Evolutionary conservation across 2,113 vertebrate species (phyloP).

Genomic region (Myotis brandtii): DNA sequence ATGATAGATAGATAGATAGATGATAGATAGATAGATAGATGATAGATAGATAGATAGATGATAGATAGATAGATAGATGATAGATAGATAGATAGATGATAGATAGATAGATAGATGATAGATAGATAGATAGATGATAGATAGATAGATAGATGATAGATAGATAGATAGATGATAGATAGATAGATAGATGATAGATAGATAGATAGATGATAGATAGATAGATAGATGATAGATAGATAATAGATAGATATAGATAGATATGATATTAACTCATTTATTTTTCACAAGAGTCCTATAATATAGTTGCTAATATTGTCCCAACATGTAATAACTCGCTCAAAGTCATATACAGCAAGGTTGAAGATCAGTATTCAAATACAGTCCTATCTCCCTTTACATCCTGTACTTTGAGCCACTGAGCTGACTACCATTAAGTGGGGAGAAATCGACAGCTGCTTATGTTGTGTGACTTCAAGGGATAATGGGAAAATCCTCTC

Average conservation of each 20-base stretch:
- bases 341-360: background rate
- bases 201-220: no score
- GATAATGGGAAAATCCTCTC: constrained; percentile 25
- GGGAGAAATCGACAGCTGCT: constrained; percentile 35
- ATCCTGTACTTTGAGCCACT: background rate
- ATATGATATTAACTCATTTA: background rate
- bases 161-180: no score
- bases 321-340: background rate
- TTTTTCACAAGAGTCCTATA: background rate
- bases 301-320: background rate
- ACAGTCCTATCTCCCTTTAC: background rate
- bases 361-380: background rate
- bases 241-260: background rate
- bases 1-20: no score
- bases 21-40: no score
- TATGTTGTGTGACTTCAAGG: constrained; percentile 32
- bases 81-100: no score
- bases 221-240: no score
- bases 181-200: no score
- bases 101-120: no score
- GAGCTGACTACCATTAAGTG: background rate
- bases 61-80: no score
- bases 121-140: no score
- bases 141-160: no score
- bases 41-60: no score